Evolutionary conservation across 2,888 invertebrate species (phyloP).

Genomic region (Drosophila formosana): DNA sequence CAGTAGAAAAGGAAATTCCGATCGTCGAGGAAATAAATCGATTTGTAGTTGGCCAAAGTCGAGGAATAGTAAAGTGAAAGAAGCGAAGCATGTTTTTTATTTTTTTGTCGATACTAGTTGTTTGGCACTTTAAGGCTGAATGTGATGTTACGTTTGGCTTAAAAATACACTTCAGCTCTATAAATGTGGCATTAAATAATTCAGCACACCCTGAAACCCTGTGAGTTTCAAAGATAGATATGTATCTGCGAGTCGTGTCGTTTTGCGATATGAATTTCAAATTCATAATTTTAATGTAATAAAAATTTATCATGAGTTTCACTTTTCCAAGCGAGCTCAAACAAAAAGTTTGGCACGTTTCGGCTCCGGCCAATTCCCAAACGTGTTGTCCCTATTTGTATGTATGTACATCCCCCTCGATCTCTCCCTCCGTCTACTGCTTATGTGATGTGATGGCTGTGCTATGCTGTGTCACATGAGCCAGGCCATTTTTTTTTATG

Average conservation of each 20-base stretch:
- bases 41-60: no score
- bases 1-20: no score
- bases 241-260: conserved; percentile 10
- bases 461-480: conserved; percentile 19
- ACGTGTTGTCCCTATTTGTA: conserved; percentile 37
- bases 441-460: no score
- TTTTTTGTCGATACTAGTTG: no score
- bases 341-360: conserved; percentile 43
- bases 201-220: background rate
- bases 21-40: no score
- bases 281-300: conserved; percentile 53
- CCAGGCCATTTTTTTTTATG: conserved; percentile 14
- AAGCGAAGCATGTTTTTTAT: no score
- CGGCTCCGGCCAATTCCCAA: conserved; percentile 37
- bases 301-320: conserved; percentile 48
- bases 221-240: conserved; percentile 7
- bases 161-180: background rate
- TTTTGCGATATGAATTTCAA: conserved; percentile 31
- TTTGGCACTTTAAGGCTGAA: no score
- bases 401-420: background rate
- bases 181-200: conserved; percentile 13
- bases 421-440: background rate
- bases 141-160: no score
- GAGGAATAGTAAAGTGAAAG: no score
- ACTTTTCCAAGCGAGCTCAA: conserved; percentile 24